Evolutionary conservation across 2,888 invertebrate species (phyloP).

Genomic region (Zygaena filipendulae): DNA sequence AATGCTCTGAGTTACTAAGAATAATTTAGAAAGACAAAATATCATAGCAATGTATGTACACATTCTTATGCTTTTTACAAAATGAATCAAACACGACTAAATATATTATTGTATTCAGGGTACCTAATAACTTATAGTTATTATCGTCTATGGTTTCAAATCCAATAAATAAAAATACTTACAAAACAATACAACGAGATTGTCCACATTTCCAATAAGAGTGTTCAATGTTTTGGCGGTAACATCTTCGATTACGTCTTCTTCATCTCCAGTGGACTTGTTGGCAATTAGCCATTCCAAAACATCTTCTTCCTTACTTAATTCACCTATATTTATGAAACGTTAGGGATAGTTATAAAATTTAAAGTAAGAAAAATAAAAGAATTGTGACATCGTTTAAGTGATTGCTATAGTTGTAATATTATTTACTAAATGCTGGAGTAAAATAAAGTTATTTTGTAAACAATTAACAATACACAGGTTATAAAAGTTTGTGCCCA

Average conservation of each 20-base stretch:
- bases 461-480: not conserved
- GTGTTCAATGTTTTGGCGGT: conserved; percentile 90
- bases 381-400: conserved; percentile 1
- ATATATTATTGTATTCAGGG: too few relatives aligned
- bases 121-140: too few relatives aligned
- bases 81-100: too few relatives aligned
- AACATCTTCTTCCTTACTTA: conserved; percentile 91
- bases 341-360: conserved; percentile 1
- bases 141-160: too few relatives aligned
- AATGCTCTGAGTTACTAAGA: too few relatives aligned
- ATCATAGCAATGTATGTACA: too few relatives aligned
- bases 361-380: conserved; percentile 4
- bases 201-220: conserved; percentile 89
- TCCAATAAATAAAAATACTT: conserved; percentile 54
- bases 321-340: conserved; percentile 78
- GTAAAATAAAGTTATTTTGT: not conserved
- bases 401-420: conserved; percentile 1
- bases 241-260: conserved; percentile 94
- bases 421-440: not conserved
- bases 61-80: too few relatives aligned
- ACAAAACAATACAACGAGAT: conserved; percentile 94
- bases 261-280: conserved; percentile 93
- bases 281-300: conserved; percentile 94
- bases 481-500: too few relatives aligned
- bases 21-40: too few relatives aligned